Base-by-base conservation (phyloP, 2,888 invertebrate species). In the Eumerus sabulonum region DNA sequence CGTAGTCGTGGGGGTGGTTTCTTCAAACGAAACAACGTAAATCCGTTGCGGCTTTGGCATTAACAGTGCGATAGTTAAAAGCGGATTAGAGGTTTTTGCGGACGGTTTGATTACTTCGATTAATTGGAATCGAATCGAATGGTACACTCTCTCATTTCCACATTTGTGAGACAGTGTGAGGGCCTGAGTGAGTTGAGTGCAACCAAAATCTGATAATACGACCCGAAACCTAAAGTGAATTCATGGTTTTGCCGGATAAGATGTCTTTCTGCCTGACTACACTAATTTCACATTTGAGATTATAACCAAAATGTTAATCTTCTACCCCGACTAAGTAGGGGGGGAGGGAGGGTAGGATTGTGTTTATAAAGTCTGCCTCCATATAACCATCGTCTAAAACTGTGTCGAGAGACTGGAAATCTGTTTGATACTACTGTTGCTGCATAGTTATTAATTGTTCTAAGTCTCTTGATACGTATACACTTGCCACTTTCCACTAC, bases 381-480 rank as follows among this genome's bases (percentile, higher is more conserved):
- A n/a, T 40, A 11, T n/a, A 3, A 40, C 3, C 12, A n/a, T 40
- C 5, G 5, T 11, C 36, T 11, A 40, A 40, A 40, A 27, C 27
- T 27, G 27, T 27, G 27, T 7, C 27, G 27, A 27, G 36, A 45
- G 7, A 54, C 27, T 0, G n/a, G n/a, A 54, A 27, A 27, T 27
- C 18, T 48, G 38, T 63, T 64, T 62, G 51, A 64, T 70, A 48
- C 66, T 57, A 45, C 13, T 18, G 18, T 54, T 59, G 57, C 40
- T 53, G 19, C 54, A 76, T 54, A 76, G 70, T 71, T 76, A 76
- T 76, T 76, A 76, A 76, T 76, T 76, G 76, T 66, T 67, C 66
- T 51, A 66, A 67, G 59, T 76, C 71, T 56, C 66, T 54, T 66
- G 54, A 66, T 70, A 27, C 27, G 2, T 27, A 64, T 62, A 76